Conservation (phyloP, 23 tunicate genomes). For the Oikopleura vanhoeffeni region DNA sequence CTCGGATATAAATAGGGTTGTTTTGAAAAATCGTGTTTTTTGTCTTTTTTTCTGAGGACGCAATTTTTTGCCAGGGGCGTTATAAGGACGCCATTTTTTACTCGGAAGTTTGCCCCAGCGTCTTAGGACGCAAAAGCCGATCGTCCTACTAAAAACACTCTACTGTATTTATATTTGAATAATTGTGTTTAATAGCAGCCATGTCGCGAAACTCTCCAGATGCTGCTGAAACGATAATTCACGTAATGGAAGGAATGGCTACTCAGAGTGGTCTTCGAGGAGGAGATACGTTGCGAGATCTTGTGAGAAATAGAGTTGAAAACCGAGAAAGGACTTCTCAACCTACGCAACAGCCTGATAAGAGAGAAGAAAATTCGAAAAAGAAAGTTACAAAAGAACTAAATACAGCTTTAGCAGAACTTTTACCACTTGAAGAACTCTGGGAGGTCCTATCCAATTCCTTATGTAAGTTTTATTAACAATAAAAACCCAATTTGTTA, state of each 20-base stretch:
- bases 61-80: no score
- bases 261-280: background rate
- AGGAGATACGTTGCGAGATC: background rate
- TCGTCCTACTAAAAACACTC: no score
- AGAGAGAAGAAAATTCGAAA: background rate
- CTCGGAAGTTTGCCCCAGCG: no score
- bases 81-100: no score
- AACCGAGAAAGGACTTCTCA: background rate
- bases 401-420: conserved; percentile 32
- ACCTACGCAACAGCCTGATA: background rate
- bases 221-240: conserved; percentile 6
- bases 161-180: no score
- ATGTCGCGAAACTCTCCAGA: background rate
- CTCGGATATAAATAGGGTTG: no score
- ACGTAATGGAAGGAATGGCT: conserved; percentile 9
- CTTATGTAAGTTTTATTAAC: background rate
- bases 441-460: conserved; percentile 68
- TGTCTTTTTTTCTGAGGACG: no score
- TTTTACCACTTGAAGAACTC: conserved; percentile 47
- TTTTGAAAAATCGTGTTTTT: no score
- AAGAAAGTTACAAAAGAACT: background rate
- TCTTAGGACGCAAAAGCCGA: no score
- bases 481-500: no score
- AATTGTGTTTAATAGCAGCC: background rate
- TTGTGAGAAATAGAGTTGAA: background rate